Evolutionary conservation across 2,888 invertebrate species (phyloP), one percentile per base, ranked within the genome.

Genomic region (Gibbula magus): DNA sequence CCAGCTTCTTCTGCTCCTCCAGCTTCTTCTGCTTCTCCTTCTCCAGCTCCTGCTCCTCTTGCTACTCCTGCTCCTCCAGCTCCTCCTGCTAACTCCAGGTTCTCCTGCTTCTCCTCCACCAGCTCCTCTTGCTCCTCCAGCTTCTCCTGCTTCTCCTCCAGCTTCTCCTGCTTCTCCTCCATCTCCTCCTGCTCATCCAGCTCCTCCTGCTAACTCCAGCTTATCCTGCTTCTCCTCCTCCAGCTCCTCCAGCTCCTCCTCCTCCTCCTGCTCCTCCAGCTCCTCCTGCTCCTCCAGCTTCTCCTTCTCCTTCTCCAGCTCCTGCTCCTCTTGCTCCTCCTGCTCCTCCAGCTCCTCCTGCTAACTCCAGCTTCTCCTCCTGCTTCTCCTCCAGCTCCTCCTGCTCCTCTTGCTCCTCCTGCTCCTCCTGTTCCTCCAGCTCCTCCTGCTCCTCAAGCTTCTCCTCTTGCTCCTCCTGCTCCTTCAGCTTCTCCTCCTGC

Each of bases 11-110:
- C 39, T 73, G 1, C 73, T 73, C n/a, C 73, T 73, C n/a, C 73
- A 74, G 29, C 77, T 77, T 10, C 66, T 29, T 25, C 77, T 77
- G 29, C 77, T 77, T n/a, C 77, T 77, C 8, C 77, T 66, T 25
- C 77, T 77, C 22, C 77, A 70, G 25, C 76, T 76, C 13, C 76
- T 76, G 20, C 76, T 76, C 8, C 76, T 76, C 13, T 56, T 76
- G 20, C 76, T 76, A 66, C 76, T 76, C 8, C 76, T 66, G 13
- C 18, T 53, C 16, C 66, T 35, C 7, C 32, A 13, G 29, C 73
- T 18, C 10, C 16, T 16, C 8, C 51, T 51, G 16, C 51, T 51
- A 51, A n/a, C n/a, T n/a, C n/a, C n/a, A n/a, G n/a, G n/a, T n/a
- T n/a, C n/a, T n/a, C n/a, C n/a, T n/a, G n/a, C n/a, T n/a, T n/a